These are phyloP conservation scores for Tyto alba DNA, from an alignment of 2,113 vertebrate species.

Conservation along the genomic window DNA sequence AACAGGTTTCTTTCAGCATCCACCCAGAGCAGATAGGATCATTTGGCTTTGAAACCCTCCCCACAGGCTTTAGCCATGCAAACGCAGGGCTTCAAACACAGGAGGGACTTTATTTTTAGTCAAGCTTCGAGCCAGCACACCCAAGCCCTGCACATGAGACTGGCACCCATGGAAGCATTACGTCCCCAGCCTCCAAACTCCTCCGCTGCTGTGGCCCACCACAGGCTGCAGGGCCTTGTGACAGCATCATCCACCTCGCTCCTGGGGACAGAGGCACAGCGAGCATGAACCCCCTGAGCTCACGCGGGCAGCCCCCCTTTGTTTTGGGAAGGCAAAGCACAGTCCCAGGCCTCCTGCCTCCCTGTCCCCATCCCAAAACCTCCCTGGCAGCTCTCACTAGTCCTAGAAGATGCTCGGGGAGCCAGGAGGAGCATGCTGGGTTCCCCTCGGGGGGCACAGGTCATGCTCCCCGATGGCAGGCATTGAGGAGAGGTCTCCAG, in stretches of 20 bases:
- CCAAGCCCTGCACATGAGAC: not conserved
- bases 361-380: not conserved
- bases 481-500: not conserved
- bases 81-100: not conserved
- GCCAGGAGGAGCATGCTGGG: not conserved
- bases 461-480: fast-evolving
- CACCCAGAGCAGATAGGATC: not conserved
- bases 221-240: not conserved
- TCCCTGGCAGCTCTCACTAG: not conserved
- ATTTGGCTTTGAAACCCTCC: not conserved
- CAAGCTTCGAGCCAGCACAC: not conserved
- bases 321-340: not conserved
- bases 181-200: not conserved
- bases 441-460: not conserved
- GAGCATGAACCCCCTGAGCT: not conserved
- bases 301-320: not conserved
- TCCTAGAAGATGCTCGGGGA: not conserved
- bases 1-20: not conserved
- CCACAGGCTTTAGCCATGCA: not conserved
- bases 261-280: not conserved
- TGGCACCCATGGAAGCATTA: fast-evolving
- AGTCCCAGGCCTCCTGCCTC: not conserved
- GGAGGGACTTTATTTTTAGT: not conserved
- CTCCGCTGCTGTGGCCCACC: not conserved
- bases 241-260: fast-evolving